These are phyloP conservation scores for Zapus hudsonius DNA, from an alignment of 2,113 vertebrate genomes.

Conservation along the genomic window DNA sequence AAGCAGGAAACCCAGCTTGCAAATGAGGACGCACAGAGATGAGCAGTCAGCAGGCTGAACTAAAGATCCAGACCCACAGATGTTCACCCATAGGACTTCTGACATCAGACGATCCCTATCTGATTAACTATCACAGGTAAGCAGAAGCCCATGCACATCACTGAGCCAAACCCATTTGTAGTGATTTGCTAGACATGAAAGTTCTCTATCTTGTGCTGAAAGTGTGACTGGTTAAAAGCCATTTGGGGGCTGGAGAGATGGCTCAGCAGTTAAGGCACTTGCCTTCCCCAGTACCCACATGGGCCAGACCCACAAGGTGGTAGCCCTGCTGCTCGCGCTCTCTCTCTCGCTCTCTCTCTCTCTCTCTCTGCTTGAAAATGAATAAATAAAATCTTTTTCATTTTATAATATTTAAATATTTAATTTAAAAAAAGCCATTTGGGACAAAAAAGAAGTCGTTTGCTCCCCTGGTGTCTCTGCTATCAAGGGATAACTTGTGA, in stretches of 20 bases:
- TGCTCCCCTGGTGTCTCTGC: not conserved
- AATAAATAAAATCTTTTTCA: too few species aligned
- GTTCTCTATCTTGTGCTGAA: not conserved
- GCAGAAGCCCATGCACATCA: not conserved
- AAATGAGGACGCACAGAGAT: not conserved
- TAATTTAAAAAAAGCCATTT: not conserved
- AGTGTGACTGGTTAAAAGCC: not conserved
- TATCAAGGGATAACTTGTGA: too few species aligned
- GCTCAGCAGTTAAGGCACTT: too few species aligned
- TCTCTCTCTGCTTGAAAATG: too few species aligned
- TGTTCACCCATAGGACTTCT: not conserved
- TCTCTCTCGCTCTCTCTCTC: too few species aligned
- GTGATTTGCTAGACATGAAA: not conserved
- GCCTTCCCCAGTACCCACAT: too few species aligned
- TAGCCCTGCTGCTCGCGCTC: too few species aligned
- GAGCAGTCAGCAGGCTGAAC: not conserved
- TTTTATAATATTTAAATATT: too few species aligned
- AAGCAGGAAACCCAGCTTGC: not conserved
- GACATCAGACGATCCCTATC: not conserved
- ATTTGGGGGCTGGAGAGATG: too few species aligned
- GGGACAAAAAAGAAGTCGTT: not conserved
- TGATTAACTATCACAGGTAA: not conserved
- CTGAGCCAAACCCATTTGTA: not conserved
- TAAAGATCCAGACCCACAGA: not conserved
- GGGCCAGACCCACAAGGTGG: too few species aligned